phyloP scores from a whole-genome alignment of 2,797 vertebrate genomes.

The Setipinna tenuifilis region DNA sequence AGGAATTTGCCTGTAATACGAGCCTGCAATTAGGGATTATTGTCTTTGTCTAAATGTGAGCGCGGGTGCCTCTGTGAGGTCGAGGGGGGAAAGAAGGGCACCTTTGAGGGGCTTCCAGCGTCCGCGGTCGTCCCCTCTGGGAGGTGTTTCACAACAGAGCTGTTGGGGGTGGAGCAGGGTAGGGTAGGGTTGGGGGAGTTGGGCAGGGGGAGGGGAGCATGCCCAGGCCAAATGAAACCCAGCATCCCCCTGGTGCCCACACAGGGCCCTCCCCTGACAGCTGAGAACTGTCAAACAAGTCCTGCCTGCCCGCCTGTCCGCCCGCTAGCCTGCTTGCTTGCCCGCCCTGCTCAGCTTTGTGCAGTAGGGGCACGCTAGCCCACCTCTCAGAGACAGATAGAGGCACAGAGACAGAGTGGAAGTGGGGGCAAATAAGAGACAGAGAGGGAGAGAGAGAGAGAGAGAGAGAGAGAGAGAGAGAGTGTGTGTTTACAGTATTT shows the following conservation, averaged over 20 bases:
- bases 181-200: slow-evolving; percentile 28
- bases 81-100: slow-evolving; percentile 64
- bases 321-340: slow-evolving; percentile 35
- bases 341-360: not conserved
- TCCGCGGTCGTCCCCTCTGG: slow-evolving; percentile 56
- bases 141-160: slow-evolving; percentile 57
- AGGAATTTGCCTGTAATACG: slow-evolving; percentile 75
- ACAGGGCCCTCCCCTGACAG: slow-evolving; percentile 59
- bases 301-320: slow-evolving; percentile 36
- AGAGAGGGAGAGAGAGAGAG: not conserved
- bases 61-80: slow-evolving; percentile 57
- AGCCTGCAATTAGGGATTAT: slow-evolving; percentile 82
- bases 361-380: slow-evolving; percentile 29
- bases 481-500: not conserved
- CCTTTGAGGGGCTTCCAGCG: slow-evolving; percentile 73
- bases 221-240: slow-evolving; percentile 52
- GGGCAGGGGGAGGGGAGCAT: slow-evolving; percentile 46
- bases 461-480: not conserved
- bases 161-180: slow-evolving; percentile 43
- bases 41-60: slow-evolving; percentile 80
- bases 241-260: slow-evolving; percentile 56
- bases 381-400: slow-evolving; percentile 40
- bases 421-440: no score
- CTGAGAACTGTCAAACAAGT: slow-evolving; percentile 31
- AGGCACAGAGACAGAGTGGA: not conserved